Conservation (phyloP, 2,888 invertebrate species). For the Ornithoptera priamus region DNA sequence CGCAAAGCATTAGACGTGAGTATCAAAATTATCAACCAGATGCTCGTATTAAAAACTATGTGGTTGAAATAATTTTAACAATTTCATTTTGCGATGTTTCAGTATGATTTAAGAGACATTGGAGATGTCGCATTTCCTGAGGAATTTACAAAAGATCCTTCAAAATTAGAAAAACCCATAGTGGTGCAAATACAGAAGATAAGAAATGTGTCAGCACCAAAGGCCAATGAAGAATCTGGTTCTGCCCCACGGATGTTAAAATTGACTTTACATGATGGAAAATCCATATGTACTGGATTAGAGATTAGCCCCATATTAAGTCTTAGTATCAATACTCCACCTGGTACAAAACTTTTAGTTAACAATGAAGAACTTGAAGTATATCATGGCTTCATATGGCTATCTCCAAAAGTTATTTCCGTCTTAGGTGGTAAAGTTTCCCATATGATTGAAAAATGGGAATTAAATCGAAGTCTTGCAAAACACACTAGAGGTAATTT, state of each 20-base stretch:
- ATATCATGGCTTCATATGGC: conserved; percentile 86
- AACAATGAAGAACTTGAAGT: conserved; percentile 73
- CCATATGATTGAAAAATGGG: conserved; percentile 93
- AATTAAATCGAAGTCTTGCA: conserved; percentile 83
- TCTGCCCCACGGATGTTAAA: conserved; percentile 91
- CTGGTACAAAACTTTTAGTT: conserved; percentile 89
- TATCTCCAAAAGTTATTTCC: conserved; percentile 84
- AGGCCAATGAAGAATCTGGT: conserved; percentile 91
- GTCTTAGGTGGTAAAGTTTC: conserved; percentile 92
- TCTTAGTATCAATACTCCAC: conserved; percentile 90
- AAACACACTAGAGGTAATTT: conserved; percentile 80
- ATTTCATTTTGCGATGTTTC: conserved; percentile 47
- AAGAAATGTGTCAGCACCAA: conserved; percentile 93
- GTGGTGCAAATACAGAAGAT: conserved; percentile 94
- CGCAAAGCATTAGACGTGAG: conserved; percentile 86
- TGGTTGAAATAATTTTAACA: conserved; percentile 1
- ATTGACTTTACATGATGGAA: conserved; percentile 92
- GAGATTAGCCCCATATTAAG: conserved; percentile 86
- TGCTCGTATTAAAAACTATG: conserved; percentile 23
- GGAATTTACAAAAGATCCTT: conserved; percentile 81
- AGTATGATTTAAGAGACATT: conserved; percentile 90
- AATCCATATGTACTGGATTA: conserved; percentile 86
- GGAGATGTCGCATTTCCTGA: conserved; percentile 87
- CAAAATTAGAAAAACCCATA: conserved; percentile 78
- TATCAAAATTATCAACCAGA: conserved; percentile 38